Evolutionary conservation across 2,888 invertebrate species (phyloP), one percentile per base, ranked within the genome.

Genomic region (Chrysina gloriosa): DNA sequence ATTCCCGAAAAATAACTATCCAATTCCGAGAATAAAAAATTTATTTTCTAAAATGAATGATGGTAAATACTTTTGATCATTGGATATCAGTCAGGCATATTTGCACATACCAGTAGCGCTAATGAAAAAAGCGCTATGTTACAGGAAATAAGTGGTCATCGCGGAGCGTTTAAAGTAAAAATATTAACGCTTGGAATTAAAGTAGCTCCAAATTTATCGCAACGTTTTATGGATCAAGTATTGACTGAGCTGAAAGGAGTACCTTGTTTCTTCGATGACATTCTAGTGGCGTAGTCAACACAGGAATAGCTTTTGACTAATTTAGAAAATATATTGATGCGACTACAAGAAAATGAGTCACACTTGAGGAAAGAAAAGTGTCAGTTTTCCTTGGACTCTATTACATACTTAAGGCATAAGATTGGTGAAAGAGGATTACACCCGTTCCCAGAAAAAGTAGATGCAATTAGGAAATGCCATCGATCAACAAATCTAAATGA

Each of bases 201-300:
- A 69, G 67, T 73, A 2, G 76, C 77, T 14, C 78, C 78, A 45
- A 72, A 67, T n/a, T n/a, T n/a, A 1, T 79, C 76, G 74, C 77
- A 79, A 70, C 67, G 74, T 0, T 77, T 73, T 63, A 79, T 80
- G 77, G 79, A 79, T 36, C 73, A 76, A 63, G 63, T 75, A 9
- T 69, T 79, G 23, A 71, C 70, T 25, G 75, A 73, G 27, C 7
- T 78, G 2, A 67, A 70, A 25, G 77, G 76, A n/a, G n/a, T n/a
- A 9, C 70, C 69, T 0, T 77, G 76, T 70, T 79, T 79, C 69
- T 78, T 78, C 27, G 78, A 79, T 64, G 79, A 80, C 29, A 74
- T 77, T 14, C 47, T 71, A 6, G 66, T 78, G 47, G 72, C 74
- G 65, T 75, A 76, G 27, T 42, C 19, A 2, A 71, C 65, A n/a